These are phyloP conservation scores for Halictus quadricinctus DNA, from an alignment of 2,888 invertebrate genomes.

Conservation along the genomic window DNA sequence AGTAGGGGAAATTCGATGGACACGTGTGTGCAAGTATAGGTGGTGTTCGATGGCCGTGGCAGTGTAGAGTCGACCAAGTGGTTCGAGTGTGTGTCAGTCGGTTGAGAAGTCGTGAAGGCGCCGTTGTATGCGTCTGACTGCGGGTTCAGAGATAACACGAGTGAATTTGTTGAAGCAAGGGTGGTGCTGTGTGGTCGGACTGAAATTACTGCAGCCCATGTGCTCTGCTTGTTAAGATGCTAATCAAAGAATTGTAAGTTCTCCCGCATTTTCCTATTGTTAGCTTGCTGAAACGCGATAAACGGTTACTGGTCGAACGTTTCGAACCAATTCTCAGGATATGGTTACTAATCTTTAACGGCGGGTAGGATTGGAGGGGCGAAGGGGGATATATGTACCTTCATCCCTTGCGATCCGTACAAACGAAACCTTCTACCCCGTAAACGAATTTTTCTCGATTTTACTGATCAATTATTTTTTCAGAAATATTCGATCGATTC, in stretches of 20 bases:
- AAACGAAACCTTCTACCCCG: conserved; percentile 14
- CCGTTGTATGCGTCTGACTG: conserved; percentile 65
- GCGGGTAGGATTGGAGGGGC: conserved; percentile 57
- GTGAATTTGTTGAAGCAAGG: conserved; percentile 66
- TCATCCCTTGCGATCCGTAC: conserved; percentile 66
- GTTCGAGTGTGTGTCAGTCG: conserved; percentile 68
- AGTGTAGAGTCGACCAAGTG: conserved; percentile 54
- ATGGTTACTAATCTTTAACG: conserved; percentile 72
- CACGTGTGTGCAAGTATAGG: conserved; percentile 71
- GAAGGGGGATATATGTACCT: conserved; percentile 54
- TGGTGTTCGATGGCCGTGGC: conserved; percentile 56
- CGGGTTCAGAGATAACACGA: conserved; percentile 68
- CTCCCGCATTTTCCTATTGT: not conserved
- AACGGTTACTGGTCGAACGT: conserved; percentile 33
- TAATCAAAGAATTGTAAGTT: conserved; percentile 82
- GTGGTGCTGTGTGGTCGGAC: conserved; percentile 63
- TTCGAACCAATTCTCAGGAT: conserved; percentile 50
- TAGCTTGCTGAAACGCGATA: conserved; percentile 13
- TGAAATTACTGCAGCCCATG: conserved; percentile 71
- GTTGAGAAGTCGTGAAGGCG: conserved; percentile 55
- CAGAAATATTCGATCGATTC: conserved; percentile 22
- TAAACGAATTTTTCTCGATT: conserved; percentile 1
- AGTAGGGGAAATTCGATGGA: conserved; percentile 50
- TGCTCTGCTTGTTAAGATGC: conserved; percentile 78
- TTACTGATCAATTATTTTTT: conserved; percentile 13